Evolutionary conservation across 2,113 vertebrate genomes (phyloP), one percentile per base, ranked within the genome.

Genomic region (Dasyurus viverrinus): DNA sequence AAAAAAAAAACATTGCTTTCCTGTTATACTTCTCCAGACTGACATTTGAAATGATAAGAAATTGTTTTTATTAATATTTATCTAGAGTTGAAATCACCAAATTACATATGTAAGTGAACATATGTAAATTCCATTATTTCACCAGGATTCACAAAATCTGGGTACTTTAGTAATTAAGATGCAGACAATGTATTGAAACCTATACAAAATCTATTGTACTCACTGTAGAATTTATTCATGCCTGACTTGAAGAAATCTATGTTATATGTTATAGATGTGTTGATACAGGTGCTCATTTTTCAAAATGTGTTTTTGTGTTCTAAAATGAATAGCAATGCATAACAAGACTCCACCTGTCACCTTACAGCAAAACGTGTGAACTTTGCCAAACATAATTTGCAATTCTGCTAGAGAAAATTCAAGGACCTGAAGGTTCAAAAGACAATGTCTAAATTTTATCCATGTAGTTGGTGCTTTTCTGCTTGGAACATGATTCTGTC

Each of bases 31-130:
- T 96, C 94, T 92, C 93, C 94, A 94, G 94, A 94, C 54, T 54
- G 96, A 97, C 96, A 90, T 97, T 97, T 96, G 93, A 96, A 97
- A 97, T 92, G 90, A 92, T 89, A 93, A 93, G 76, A 95, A 93
- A 91, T 42, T 98, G 94, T 98, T 96, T 98, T 97, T 54, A 93
- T 89, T 93, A 94, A 55, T 53, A 57, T 23, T 76, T 91, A 93
- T 25, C 8, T 94, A 53, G 89, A 94, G 89, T 89, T 84, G 54
- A 95, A 36, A 50, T 94, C 93, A 0, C 0, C 52, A 93, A 94
- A 53, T 46, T 96, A 57, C 96, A 97, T 90, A 93, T 19, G 48
- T 92, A 92, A 94, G 36, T 89, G 94, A 92, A 89, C 26, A 93
- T 94, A 8, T 46, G 30, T 54, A 91, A 92, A 97, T 93, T 48